phyloP scores from a whole-genome alignment of 2,113 vertebrate genomes.

The Pseudopipra pipra region DNA sequence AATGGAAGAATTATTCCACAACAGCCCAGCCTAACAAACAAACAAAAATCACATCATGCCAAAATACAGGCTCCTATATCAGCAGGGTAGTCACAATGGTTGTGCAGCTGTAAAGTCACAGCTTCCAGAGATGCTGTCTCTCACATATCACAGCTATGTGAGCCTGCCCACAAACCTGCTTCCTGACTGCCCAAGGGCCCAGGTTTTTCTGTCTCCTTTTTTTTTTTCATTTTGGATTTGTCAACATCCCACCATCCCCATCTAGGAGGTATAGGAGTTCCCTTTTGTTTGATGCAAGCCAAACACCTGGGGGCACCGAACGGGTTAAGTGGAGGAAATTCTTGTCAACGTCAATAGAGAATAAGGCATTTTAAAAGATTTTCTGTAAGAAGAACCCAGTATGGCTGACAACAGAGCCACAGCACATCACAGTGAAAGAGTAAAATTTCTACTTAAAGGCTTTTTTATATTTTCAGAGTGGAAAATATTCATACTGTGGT shows the following conservation, averaged over 20 bases:
- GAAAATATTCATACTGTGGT: constrained; percentile 62
- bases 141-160: neutral
- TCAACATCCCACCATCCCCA: neutral
- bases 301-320: neutral
- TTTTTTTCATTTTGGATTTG: constrained; percentile 36
- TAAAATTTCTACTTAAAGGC: constrained; percentile 45
- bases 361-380: constrained; percentile 37
- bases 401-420: constrained; percentile 38
- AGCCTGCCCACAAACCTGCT: neutral
- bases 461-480: constrained; percentile 46
- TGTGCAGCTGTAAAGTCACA: neutral
- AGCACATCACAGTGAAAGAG: constrained; percentile 26
- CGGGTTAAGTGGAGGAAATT: constrained; percentile 55
- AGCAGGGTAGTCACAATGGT: too few species aligned
- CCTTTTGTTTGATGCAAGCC: constrained; percentile 34
- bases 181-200: neutral
- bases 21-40: neutral
- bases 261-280: neutral
- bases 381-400: constrained; percentile 33
- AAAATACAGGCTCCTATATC: neutral
- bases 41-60: neutral
- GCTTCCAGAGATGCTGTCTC: neutral
- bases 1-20: neutral
- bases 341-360: constrained; percentile 48
- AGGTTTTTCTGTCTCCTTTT: neutral